A percentile compares a stretch with the other conserved stretches of the same genome.
Conservation (phyloP, 1,140 invertebrate genomes). For the Yoshiicerus persimilis region DNA sequence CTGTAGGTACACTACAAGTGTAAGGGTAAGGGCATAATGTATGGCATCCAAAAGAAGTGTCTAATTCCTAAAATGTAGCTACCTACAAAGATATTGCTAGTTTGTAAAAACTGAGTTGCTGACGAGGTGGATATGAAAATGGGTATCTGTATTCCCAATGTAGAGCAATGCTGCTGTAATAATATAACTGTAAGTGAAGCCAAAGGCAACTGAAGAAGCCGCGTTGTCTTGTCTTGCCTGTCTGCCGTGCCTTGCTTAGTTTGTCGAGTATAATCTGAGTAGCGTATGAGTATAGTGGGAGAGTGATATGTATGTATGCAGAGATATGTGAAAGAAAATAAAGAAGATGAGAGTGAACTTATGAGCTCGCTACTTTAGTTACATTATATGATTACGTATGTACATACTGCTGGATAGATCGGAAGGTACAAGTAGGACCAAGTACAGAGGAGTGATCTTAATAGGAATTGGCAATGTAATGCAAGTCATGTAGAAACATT, state of each 20-base stretch:
- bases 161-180: neutral
- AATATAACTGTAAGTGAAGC: constrained; percentile 16
- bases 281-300: neutral
- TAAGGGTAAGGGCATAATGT: too few relatives aligned
- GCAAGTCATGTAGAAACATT: constrained; percentile 36
- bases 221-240: neutral
- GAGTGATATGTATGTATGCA: neutral
- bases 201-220: neutral
- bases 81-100: neutral
- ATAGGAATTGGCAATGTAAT: constrained; percentile 33
- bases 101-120: neutral
- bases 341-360: neutral
- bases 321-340: neutral
- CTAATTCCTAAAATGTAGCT: neutral
- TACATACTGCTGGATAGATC: neutral
- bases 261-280: neutral
- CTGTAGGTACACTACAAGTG: neutral
- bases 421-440: neutral
- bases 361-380: neutral
- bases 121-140: constrained; percentile 2
- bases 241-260: neutral
- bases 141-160: constrained; percentile 20
- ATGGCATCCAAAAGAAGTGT: neutral
- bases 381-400: neutral
- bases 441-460: neutral